phyloP scores from a whole-genome alignment of 2,113 vertebrate genomes.

The Serilophus lunatus region DNA sequence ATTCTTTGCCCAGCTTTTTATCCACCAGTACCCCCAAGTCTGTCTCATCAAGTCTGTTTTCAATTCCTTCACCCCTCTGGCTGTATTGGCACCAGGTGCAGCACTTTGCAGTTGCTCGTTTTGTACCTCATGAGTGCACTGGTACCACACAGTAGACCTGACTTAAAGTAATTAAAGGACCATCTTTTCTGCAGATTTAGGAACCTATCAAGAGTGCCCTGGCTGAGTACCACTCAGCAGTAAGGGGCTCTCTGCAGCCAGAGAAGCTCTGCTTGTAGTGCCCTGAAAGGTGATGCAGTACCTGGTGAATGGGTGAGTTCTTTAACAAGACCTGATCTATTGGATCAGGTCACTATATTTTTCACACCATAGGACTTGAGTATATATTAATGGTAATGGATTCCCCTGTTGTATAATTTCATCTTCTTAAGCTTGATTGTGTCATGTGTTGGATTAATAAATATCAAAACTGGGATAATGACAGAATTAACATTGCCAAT shows the following conservation, averaged over 20 bases:
- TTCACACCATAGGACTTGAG: not conserved
- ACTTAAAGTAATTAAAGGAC: not conserved
- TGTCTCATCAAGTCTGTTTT: not conserved
- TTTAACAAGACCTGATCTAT: not conserved
- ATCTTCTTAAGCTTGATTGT: not conserved
- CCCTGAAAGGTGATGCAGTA: not conserved
- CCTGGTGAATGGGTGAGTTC: not conserved
- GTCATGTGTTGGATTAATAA: not conserved
- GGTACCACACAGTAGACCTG: not conserved
- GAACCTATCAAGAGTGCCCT: not conserved
- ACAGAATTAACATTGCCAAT: not conserved
- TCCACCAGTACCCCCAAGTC: not conserved
- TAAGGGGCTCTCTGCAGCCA: not conserved
- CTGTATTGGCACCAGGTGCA: too few relatives aligned
- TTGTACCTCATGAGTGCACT: not conserved
- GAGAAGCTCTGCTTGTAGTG: not conserved
- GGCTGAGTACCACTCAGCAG: not conserved
- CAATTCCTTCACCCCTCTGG: not conserved
- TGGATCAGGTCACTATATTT: not conserved
- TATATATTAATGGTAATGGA: not conserved
- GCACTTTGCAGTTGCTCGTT: not conserved
- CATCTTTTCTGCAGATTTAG: not conserved
- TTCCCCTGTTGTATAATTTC: not conserved
- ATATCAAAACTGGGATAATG: not conserved
- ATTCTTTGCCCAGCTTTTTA: not conserved